A percentile compares a stretch with the other conserved stretches of the same genome.
phyloP scores from a whole-genome alignment of 2,888 invertebrate genomes.

The Orthosia gracilis region DNA sequence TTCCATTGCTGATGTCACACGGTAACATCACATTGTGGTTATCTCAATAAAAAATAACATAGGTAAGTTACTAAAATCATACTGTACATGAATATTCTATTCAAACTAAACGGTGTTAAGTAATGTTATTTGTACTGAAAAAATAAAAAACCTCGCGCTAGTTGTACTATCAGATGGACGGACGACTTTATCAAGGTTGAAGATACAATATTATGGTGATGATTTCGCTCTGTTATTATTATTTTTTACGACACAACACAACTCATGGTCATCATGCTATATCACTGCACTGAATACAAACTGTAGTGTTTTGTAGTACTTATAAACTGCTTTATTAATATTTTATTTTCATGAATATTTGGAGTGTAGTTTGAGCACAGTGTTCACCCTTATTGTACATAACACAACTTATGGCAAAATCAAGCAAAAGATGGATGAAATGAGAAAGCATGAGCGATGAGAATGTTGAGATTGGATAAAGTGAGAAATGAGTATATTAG shows the following conservation, averaged over 20 bases:
- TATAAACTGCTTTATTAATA: slow-evolving; percentile 18
- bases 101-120: slow-evolving; percentile 10
- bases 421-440: too few species aligned
- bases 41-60: slow-evolving; percentile 7
- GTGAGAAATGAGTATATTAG: too few species aligned
- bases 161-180: slow-evolving; percentile 70
- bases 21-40: neutral
- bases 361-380: neutral
- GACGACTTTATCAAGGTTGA: slow-evolving; percentile 69
- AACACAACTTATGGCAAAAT: neutral
- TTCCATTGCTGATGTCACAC: neutral
- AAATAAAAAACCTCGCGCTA: slow-evolving; percentile 50
- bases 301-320: slow-evolving; percentile 50
- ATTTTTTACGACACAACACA: slow-evolving; percentile 64
- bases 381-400: neutral
- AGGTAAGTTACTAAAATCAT: slow-evolving; percentile 9
- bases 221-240: slow-evolving; percentile 74
- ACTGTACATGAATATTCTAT: slow-evolving; percentile 5
- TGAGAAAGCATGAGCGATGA: too few species aligned
- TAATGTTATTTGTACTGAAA: slow-evolving; percentile 40
- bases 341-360: neutral
- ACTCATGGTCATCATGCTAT: slow-evolving; percentile 61
- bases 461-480: too few species aligned
- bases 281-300: slow-evolving; percentile 66
- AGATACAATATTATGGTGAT: slow-evolving; percentile 67